Conservation (phyloP, 2,888 invertebrate genomes). For the Alcis repandata region DNA sequence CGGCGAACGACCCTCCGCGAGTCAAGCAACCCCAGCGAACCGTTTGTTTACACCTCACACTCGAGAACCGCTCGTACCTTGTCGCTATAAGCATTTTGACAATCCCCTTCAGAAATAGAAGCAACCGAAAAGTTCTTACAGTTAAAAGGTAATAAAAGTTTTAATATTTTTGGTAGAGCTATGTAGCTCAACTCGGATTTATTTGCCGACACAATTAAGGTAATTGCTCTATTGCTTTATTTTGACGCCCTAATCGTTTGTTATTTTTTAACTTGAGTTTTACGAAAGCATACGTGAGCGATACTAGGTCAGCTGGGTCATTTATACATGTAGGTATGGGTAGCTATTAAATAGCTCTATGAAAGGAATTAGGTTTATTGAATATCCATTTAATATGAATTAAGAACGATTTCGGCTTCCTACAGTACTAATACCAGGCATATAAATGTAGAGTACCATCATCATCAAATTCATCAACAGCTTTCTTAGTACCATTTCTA, state of each 20-base stretch:
- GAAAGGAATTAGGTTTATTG: no score
- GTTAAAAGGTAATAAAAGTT: constrained; percentile 5
- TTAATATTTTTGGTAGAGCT: neutral
- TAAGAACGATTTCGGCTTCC: neutral
- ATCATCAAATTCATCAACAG: no score
- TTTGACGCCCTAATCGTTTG: constrained; percentile 5
- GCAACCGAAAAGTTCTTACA: neutral
- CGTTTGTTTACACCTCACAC: constrained; percentile 41
- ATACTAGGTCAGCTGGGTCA: neutral
- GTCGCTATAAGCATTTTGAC: constrained; percentile 2
- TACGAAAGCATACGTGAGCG: neutral
- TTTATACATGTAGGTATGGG: neutral
- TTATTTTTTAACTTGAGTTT: neutral
- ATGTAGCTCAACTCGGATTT: constrained; percentile 19
- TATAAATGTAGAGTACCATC: neutral
- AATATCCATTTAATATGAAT: neutral
- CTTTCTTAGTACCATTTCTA: no score
- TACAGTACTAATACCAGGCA: neutral
- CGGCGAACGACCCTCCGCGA: constrained; percentile 33
- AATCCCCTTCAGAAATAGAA: neutral
- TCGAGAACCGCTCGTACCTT: constrained; percentile 1
- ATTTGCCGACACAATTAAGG: constrained; percentile 24
- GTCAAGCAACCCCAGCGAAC: constrained; percentile 30
- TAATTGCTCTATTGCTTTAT: constrained; percentile 7
- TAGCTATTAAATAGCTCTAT: no score